Base-by-base conservation (phyloP, 2,888 invertebrate species). In the Sialis fuliginosa region DNA sequence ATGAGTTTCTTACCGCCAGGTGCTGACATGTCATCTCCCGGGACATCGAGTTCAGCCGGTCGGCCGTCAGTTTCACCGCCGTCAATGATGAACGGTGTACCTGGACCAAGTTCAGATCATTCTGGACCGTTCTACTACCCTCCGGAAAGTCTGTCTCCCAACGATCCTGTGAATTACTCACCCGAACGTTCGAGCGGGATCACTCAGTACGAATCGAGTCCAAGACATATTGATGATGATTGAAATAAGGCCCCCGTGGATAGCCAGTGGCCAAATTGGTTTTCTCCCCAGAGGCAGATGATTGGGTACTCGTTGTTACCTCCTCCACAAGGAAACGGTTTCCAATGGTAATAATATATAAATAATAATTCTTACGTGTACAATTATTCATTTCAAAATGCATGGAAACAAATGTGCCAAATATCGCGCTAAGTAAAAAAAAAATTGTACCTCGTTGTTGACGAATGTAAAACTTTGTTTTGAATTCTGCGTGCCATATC, bases 161-260 rank as follows among this genome's bases (percentile, higher is more conserved):
- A 71, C 6, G 80, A 81, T 48, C 68, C 67, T 52, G 64, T 74
- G 60, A 70, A 66, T 57, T 85, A 83, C 62, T 80, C 83, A 0
- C 82, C 83, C 1, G 85, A 84, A 51, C 71, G 72, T 54, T 65
- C 69, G 8, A 40, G 31, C 34, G 67, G 66, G 37, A 65, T 69
- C 50, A 66, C 72, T 39, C 75, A 77, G 60, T 75, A 75, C 55
- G 72, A 76, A 54, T 75, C 75, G 62, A 75, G 84, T 44, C 76
- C 82, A 49, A 76, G 79, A 9, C 69, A 78, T 39, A 84, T 83
- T 65, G 81, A 84, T 50, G 85, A 86, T 75, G 85, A 86, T 75
- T 86, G 84, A 84, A 75, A 71, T 65, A 69, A 74, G 68, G 75
- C 74, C 57, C 68, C 66, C 57, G 62, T 65, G 66, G 67, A 65